Percentiles rank a stretch among this genome's conserved stretches.
Evolutionary conservation across 2,888 invertebrate genomes (phyloP).

Genomic region (Philaethria dido): DNA sequence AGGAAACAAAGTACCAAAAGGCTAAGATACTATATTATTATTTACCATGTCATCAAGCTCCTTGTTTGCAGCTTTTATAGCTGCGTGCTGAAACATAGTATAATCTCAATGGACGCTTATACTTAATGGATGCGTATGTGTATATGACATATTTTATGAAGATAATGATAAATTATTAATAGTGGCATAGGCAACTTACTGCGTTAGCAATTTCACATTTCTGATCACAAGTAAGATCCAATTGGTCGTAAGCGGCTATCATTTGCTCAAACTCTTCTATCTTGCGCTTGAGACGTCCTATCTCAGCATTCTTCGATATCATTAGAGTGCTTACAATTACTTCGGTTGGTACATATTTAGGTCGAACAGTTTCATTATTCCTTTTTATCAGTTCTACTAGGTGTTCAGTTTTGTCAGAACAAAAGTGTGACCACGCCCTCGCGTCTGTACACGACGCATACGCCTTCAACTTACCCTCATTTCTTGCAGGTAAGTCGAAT

Average conservation of each 20-base stretch:
- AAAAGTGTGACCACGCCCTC: conserved; percentile 83
- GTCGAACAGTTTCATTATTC: conserved; percentile 67
- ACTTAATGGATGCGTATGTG: too few species aligned
- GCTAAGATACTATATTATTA: background rate
- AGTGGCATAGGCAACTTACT: conserved; percentile 53
- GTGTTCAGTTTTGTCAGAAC: conserved; percentile 82
- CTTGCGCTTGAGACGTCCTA: conserved; percentile 72
- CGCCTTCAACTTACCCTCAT: conserved; percentile 82
- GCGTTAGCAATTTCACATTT: conserved; percentile 74
- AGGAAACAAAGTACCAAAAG: background rate
- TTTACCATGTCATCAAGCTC: conserved; percentile 73
- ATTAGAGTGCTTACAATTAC: conserved; percentile 75
- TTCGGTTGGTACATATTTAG: conserved; percentile 72
- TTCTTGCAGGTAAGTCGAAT: conserved; percentile 71
- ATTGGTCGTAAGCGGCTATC: conserved; percentile 69
- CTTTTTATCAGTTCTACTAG: conserved; percentile 81
- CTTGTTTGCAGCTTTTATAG: conserved; percentile 72
- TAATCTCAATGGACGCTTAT: background rate
- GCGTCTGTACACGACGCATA: conserved; percentile 83
- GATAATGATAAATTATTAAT: background rate
- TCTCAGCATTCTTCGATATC: conserved; percentile 79
- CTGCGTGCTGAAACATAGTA: conserved; percentile 66
- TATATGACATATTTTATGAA: too few species aligned
- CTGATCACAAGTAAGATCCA: conserved; percentile 73
- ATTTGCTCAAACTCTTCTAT: conserved; percentile 77